A percentile compares a stretch with the other conserved stretches of the same genome.
phyloP scores from a whole-genome alignment of 2,888 invertebrate species.

The Andrena dorsata region DNA sequence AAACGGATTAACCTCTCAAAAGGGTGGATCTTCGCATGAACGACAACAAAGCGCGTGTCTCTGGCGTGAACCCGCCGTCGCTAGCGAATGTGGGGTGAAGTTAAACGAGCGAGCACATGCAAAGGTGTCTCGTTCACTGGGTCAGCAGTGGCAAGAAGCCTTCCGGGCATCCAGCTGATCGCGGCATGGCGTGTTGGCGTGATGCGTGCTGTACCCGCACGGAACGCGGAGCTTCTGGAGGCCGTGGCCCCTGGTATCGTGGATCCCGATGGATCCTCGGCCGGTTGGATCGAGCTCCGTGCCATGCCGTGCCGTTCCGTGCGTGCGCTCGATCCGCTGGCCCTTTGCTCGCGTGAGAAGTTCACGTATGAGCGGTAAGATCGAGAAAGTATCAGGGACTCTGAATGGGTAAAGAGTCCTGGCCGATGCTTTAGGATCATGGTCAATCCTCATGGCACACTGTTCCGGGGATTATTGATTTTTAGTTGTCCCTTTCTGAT shows the following conservation, averaged over 20 bases:
- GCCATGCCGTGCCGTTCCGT: slow-evolving; percentile 54
- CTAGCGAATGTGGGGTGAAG: slow-evolving; percentile 63
- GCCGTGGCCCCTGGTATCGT: slow-evolving; percentile 59
- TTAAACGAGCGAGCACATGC: slow-evolving; percentile 77
- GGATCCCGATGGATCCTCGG: slow-evolving; percentile 58
- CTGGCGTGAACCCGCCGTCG: slow-evolving; percentile 42
- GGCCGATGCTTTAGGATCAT: slow-evolving; percentile 18
- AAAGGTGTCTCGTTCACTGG: slow-evolving; percentile 83
- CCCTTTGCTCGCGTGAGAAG: slow-evolving; percentile 55
- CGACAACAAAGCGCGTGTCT: slow-evolving; percentile 47
- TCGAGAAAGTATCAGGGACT: slow-evolving; percentile 44
- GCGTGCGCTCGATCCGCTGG: slow-evolving; percentile 56
- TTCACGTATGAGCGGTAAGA: slow-evolving; percentile 47
- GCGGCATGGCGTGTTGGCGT: slow-evolving; percentile 73
- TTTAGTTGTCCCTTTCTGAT: not conserved
- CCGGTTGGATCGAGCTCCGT: slow-evolving; percentile 39
- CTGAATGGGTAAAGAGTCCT: slow-evolving; percentile 23
- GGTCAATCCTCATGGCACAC: not conserved
- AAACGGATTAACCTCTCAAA: not conserved
- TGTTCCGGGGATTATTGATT: not conserved
- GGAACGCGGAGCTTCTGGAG: slow-evolving; percentile 64
- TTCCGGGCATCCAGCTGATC: slow-evolving; percentile 78
- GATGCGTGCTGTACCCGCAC: slow-evolving; percentile 73
- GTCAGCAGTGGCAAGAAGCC: slow-evolving; percentile 83
- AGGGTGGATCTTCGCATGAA: slow-evolving; percentile 15